Evolutionary conservation across 2,888 invertebrate genomes (phyloP).

Genomic region (Biston stratarius): DNA sequence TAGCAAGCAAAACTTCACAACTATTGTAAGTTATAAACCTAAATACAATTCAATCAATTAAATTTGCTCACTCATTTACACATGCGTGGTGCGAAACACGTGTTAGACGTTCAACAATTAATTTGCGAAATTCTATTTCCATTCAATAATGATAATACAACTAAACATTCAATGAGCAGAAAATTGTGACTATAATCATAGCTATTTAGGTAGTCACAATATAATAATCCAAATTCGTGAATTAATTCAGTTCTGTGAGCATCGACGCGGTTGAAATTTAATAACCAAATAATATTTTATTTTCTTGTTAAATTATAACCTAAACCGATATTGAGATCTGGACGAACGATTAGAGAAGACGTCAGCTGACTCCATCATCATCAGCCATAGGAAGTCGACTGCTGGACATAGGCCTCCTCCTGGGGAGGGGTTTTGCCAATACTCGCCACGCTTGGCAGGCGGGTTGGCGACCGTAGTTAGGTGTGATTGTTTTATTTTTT

Average conservation of each 20-base stretch:
- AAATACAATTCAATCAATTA: neutral
- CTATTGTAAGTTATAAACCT: neutral
- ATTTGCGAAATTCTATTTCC: constrained; percentile 1
- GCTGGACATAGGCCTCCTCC: too few species aligned
- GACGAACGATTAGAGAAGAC: too few species aligned
- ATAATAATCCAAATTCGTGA: neutral
- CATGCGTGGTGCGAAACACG: constrained; percentile 4
- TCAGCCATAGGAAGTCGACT: too few species aligned
- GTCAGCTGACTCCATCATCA: too few species aligned
- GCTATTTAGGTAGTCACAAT: neutral
- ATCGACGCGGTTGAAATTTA: neutral
- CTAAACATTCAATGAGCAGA: constrained; percentile 13
- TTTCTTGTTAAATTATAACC: too few species aligned
- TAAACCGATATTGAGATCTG: too few species aligned
- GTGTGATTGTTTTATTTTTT: too few species aligned
- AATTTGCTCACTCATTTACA: neutral
- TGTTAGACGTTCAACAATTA: constrained; percentile 13
- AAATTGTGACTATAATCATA: constrained; percentile 6
- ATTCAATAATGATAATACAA: constrained; percentile 1
- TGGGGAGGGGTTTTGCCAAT: too few species aligned
- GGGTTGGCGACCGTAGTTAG: too few species aligned
- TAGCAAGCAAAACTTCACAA: too few species aligned
- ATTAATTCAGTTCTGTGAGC: constrained; percentile 3
- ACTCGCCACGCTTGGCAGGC: too few species aligned
- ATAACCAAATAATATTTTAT: neutral